Percentiles rank a stretch among this genome's conserved stretches.
These are phyloP conservation scores for Phortica okadai DNA, from an alignment of 2,888 invertebrate genomes.

Conservation along the genomic window DNA sequence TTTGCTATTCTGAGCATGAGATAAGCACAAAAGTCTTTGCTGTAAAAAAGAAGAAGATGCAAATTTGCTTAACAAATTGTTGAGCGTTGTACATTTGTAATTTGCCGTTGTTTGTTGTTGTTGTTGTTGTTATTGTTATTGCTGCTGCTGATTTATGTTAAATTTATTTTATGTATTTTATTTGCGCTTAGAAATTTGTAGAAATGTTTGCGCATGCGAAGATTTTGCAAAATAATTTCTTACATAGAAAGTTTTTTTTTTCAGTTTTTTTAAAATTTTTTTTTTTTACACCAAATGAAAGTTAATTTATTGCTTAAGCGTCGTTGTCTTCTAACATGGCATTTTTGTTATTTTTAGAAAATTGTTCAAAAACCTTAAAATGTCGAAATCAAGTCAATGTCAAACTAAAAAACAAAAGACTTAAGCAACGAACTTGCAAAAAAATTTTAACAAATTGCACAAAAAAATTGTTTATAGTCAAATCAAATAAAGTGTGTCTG, in stretches of 20 bases:
- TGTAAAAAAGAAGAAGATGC: neutral
- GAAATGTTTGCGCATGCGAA: constrained; percentile 28
- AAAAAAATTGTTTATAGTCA: neutral
- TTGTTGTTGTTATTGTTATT: neutral
- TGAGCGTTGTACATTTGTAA: neutral
- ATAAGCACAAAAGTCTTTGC: neutral
- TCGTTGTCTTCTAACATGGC: constrained; percentile 33
- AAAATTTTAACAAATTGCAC: neutral
- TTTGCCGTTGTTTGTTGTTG: neutral
- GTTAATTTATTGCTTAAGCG: constrained; percentile 2
- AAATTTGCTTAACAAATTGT: neutral
- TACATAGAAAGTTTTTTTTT: neutral
- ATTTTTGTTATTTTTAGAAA: constrained; percentile 31
- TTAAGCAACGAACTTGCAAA: constrained; percentile 49
- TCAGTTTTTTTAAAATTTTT: constrained; percentile 20
- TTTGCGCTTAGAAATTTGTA: neutral
- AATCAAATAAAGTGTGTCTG: neutral
- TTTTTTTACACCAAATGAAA: constrained; percentile 19
- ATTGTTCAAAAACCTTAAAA: neutral
- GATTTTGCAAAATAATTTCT: constrained; percentile 52
- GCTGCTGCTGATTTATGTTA: constrained; percentile 4
- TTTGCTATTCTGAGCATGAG: constrained; percentile 19
- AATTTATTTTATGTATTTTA: neutral
- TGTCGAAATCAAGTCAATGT: neutral
- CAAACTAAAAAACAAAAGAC: constrained; percentile 49